Base-by-base conservation (phyloP, 2,888 invertebrate genomes). In the Rotaria sp. region DNA sequence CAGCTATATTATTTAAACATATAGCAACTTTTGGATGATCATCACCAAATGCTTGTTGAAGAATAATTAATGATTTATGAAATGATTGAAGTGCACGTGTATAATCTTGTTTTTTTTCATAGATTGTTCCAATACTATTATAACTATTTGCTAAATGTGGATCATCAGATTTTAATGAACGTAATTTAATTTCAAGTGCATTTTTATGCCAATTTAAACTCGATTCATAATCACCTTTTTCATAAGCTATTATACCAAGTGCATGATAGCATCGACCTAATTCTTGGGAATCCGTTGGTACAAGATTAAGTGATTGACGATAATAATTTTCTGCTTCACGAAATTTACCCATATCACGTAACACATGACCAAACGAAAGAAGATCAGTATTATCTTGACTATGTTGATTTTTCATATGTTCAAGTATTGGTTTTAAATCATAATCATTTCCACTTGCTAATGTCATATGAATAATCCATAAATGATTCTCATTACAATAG, bases 391-490 rank as follows among this genome's bases (percentile, higher is more conserved):
- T 35, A 35, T 67, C 35, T 35, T 35, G 67, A 67, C 35, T 67
- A 35, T 67, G 35, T 67, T 67, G 67, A 67, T 80, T 45, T 80
- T 80, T 80, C 80, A 80, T 80, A 26, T 41, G 45, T 45, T 80
- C 80, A 45, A 80, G 45, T 45, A 45, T 45, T 26, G 24, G n/a
- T 80, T 80, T 80, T 35, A 80, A 80, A 13, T 80, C 45, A 80
- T 80, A 15, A 45, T 80, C 80, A n/a, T 80, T n/a, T 45, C 15
- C 80, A 41, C n/a, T 45, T 7, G 45, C 45, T 45, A 80, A 80
- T 2, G 21, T n/a, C n/a, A 80, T 26, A 13, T 80, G 41, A 80
- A 80, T 80, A 15, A 41, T 26, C 80, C 80, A 80, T n/a, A 80
- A 41, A 45, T 7, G 11, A 45, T 80, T 4, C 0, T 45, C 45